Conservation (phyloP, 2,888 invertebrate species). For the Eristalis tenax region DNA sequence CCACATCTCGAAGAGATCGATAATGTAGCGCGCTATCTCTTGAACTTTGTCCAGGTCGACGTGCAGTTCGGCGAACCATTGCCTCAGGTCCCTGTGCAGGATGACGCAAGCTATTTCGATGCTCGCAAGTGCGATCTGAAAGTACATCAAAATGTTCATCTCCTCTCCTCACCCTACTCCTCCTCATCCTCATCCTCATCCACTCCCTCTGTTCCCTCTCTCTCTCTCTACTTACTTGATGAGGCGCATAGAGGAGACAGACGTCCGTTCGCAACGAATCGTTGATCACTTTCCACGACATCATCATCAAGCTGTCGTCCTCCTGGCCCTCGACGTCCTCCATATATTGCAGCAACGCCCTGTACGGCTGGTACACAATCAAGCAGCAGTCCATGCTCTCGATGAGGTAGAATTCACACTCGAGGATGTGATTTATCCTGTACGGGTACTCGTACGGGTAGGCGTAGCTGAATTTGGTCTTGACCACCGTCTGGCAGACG, state of each 20-base stretch:
- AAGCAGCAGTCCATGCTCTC: slow-evolving; percentile 99
- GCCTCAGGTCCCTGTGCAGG: slow-evolving; percentile 94
- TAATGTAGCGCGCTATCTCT: slow-evolving; percentile 95
- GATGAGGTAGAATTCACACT: slow-evolving; percentile 98
- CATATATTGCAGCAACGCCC: slow-evolving; percentile 93
- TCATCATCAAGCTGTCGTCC: slow-evolving; percentile 92
- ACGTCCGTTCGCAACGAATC: slow-evolving; percentile 98
- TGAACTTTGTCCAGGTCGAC: slow-evolving; percentile 99
- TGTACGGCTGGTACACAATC: slow-evolving; percentile 98
- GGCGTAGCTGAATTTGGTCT: slow-evolving; percentile 96
- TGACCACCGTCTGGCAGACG: slow-evolving; percentile 96
- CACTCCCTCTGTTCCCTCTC: too few species aligned
- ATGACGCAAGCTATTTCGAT: not conserved
- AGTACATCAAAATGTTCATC: not conserved
- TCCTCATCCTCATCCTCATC: too few species aligned
- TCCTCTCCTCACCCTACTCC: too few species aligned
- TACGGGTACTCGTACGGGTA: slow-evolving; percentile 97
- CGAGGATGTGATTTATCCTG: slow-evolving; percentile 95
- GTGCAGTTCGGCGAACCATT: slow-evolving; percentile 98
- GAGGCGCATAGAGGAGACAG: slow-evolving; percentile 96
- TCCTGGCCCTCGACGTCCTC: slow-evolving; percentile 94
- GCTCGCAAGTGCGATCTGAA: not conserved
- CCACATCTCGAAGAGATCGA: slow-evolving; percentile 97
- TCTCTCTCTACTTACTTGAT: slow-evolving; percentile 89
- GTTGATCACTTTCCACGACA: slow-evolving; percentile 98